These are phyloP conservation scores for Papilio machaon DNA, from an alignment of 1,140 invertebrate species.

Conservation along the genomic window DNA sequence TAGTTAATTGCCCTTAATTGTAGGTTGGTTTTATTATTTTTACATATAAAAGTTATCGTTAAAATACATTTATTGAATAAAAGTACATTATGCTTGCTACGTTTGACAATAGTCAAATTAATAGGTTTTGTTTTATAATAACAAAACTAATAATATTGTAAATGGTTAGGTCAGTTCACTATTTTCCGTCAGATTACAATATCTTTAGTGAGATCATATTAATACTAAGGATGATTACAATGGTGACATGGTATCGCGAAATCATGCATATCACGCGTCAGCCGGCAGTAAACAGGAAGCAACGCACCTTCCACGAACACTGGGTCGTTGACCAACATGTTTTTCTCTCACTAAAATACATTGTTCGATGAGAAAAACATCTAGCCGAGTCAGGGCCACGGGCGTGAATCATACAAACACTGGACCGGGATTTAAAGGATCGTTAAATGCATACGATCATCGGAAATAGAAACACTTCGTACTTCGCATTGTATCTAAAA, in stretches of 20 bases:
- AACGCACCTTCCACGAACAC: constrained; percentile 23
- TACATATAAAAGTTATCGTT: no score
- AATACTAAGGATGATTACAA: background rate
- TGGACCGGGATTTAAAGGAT: constrained; percentile 11
- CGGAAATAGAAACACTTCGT: constrained; percentile 14
- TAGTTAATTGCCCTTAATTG: background rate
- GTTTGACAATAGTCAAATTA: no score
- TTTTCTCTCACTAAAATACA: constrained; percentile 37
- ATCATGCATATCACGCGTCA: background rate
- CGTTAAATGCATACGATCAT: constrained; percentile 4
- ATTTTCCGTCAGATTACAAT: background rate
- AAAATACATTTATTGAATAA: no score
- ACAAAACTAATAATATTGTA: no score
- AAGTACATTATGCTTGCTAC: no score
- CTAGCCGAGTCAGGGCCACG: constrained; percentile 22
- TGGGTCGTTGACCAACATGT: constrained; percentile 34
- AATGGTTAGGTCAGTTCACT: no score
- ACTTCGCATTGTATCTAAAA: background rate
- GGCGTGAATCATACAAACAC: constrained; percentile 8
- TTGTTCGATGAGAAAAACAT: constrained; percentile 25
- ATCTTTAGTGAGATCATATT: background rate
- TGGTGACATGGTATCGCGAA: constrained; percentile 13
- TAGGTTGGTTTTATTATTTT: no score
- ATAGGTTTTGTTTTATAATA: no score
- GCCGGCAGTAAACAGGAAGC: constrained; percentile 29